phyloP scores from a whole-genome alignment of 2,113 vertebrate genomes.

The Megaceryle torquata region DNA sequence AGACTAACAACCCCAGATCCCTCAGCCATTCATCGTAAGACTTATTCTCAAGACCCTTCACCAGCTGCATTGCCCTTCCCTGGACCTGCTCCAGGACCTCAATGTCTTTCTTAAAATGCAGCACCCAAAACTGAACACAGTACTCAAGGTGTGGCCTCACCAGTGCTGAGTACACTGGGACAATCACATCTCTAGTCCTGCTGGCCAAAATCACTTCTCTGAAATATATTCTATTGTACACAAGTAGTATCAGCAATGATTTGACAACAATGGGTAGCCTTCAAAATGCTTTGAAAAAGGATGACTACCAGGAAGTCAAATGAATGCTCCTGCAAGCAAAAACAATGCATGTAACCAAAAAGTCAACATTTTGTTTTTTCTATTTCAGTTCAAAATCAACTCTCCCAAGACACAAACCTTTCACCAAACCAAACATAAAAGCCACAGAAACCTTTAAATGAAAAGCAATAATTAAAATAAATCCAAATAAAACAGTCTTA shows the following conservation, averaged over 20 bases:
- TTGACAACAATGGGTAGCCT: neutral
- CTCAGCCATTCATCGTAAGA: no score
- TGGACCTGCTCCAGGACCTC: no score
- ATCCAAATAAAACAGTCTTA: neutral
- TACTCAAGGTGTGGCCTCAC: no score
- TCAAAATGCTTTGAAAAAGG: neutral
- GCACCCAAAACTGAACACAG: no score
- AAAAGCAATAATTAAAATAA: neutral
- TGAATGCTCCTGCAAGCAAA: neutral
- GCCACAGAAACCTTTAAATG: neutral
- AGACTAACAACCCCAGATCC: no score
- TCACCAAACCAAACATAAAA: neutral
- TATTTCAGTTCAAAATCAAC: constrained; percentile 7
- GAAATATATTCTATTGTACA: neutral
- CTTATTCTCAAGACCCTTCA: no score
- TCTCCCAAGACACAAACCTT: neutral
- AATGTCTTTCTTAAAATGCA: no score
- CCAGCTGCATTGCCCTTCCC: no score
- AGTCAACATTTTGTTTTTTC: neutral
- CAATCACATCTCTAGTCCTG: no score
- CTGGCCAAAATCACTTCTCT: neutral
- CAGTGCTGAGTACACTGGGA: no score
- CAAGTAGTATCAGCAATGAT: neutral
- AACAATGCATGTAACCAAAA: neutral
- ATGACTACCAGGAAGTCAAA: neutral